phyloP scores from a whole-genome alignment of 2,797 vertebrate genomes.

The Chiloscyllium punctatum region DNA sequence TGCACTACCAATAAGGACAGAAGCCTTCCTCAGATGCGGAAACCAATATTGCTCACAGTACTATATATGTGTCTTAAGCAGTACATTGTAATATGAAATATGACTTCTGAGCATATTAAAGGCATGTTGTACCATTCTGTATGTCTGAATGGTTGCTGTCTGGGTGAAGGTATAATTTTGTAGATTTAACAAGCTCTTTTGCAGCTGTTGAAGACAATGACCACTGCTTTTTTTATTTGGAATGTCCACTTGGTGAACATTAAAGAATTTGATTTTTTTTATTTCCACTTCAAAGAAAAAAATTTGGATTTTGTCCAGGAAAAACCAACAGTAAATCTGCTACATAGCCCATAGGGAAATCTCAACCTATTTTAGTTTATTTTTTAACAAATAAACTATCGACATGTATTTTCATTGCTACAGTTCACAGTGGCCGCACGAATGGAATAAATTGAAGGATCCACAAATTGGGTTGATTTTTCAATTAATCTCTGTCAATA shows the following conservation, averaged over 20 bases:
- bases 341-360: neutral
- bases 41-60: neutral
- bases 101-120: neutral
- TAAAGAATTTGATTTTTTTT: conserved; percentile 6
- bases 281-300: conserved; percentile 30
- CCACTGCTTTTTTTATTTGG: neutral
- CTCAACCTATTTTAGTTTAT: neutral
- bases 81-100: neutral
- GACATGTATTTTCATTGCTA: neutral
- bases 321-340: neutral
- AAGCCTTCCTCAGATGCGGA: neutral
- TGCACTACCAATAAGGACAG: neutral
- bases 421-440: neutral
- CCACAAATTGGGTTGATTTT: neutral
- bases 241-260: conserved; percentile 7
- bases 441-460: neutral
- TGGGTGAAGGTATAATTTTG: neutral
- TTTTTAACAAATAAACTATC: neutral
- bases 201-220: conserved; percentile 9
- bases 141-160: neutral
- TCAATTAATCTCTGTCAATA: neutral
- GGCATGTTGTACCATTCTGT: neutral
- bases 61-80: neutral
- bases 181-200: neutral
- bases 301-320: conserved; percentile 13